Percentiles rank a stretch among this genome's conserved stretches.
These are phyloP conservation scores for Glossosoma conforme DNA, from an alignment of 1,140 invertebrate genomes.

Conservation along the genomic window DNA sequence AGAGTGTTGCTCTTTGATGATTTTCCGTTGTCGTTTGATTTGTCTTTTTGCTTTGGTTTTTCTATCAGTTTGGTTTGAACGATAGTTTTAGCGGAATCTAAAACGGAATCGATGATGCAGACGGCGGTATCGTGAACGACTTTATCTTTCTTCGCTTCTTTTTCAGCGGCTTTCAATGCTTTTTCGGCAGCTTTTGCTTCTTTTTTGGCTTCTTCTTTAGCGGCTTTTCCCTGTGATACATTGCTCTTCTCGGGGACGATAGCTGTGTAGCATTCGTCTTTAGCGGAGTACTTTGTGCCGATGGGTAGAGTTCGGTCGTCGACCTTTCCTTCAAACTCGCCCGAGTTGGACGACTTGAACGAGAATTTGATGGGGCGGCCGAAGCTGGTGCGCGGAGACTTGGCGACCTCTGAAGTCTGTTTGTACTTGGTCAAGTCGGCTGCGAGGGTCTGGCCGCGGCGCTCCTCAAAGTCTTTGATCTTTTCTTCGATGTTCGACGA, in stretches of 20 bases:
- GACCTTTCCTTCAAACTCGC: constrained; percentile 28
- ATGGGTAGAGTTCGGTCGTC: constrained; percentile 29
- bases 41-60: constrained; percentile 20
- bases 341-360: constrained; percentile 28
- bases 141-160: constrained; percentile 13
- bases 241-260: constrained; percentile 21
- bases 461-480: constrained; percentile 27
- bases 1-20: not conserved
- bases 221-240: not conserved
- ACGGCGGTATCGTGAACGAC: constrained; percentile 25
- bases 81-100: constrained; percentile 30
- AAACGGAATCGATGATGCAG: constrained; percentile 26
- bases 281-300: constrained; percentile 28
- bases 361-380: constrained; percentile 30
- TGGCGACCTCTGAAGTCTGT: constrained; percentile 23
- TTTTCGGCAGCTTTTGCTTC: not conserved
- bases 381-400: constrained; percentile 30
- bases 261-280: constrained; percentile 28
- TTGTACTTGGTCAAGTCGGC: constrained; percentile 24
- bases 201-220: constrained; percentile 3
- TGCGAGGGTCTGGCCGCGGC: constrained; percentile 15
- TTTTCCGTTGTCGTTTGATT: constrained; percentile 8
- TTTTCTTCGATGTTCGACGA: constrained; percentile 32
- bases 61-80: constrained; percentile 18
- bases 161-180: constrained; percentile 3